Percentiles rank a stretch among this genome's conserved stretches.
Evolutionary conservation across 2,888 invertebrate genomes (phyloP).

Genomic region (Apamea monoglypha): DNA sequence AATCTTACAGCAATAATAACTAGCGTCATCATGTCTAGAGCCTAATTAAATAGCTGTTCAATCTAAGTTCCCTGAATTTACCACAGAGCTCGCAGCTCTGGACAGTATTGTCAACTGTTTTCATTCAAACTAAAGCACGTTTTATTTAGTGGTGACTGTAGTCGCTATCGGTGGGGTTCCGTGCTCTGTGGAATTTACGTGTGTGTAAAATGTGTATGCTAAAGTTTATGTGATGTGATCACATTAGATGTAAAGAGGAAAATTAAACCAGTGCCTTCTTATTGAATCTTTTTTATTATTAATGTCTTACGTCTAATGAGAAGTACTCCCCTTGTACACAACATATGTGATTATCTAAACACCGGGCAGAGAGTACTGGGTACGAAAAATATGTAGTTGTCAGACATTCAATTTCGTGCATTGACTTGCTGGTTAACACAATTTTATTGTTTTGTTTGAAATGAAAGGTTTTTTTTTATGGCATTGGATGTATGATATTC

Average conservation of each 20-base stretch:
- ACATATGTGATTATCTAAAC: conserved; percentile 12
- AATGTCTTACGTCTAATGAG: conserved; percentile 62
- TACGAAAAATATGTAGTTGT: conserved; percentile 32
- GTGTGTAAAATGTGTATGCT: neutral
- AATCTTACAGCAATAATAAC: too few relatives aligned
- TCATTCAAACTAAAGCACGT: neutral
- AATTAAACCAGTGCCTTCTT: conserved; percentile 40
- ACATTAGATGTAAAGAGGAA: neutral
- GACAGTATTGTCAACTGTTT: neutral
- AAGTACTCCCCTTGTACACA: conserved; percentile 51
- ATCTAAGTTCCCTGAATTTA: neutral
- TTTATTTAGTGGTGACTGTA: neutral
- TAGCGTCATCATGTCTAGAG: too few relatives aligned
- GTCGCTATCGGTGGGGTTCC: neutral
- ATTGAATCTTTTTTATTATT: conserved; percentile 48
- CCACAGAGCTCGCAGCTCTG: neutral
- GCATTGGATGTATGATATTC: conserved; percentile 75
- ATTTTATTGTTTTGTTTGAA: conserved; percentile 71
- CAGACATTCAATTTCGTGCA: conserved; percentile 43
- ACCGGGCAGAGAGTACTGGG: conserved; percentile 36
- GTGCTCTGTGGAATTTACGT: neutral
- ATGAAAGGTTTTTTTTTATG: conserved; percentile 73
- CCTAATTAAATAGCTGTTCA: too few relatives aligned
- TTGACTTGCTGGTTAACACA: conserved; percentile 35
- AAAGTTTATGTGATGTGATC: neutral